phyloP scores from a whole-genome alignment of 2,113 vertebrate species.

The Rhinichthys klamathensis region DNA sequence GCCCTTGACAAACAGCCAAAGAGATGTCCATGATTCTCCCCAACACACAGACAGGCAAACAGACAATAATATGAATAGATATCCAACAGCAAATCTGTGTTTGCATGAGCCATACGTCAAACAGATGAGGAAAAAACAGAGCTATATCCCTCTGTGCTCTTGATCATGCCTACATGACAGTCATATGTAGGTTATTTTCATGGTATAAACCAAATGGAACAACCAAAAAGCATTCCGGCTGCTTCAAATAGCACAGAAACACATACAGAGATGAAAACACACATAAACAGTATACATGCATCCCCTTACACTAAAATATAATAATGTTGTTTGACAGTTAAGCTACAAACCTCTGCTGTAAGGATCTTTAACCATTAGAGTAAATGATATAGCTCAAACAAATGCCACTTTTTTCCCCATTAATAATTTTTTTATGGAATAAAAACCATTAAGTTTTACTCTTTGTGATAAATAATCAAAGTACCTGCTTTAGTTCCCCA shows the following conservation, averaged over 20 bases:
- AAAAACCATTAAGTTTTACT: background rate
- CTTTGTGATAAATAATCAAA: conserved; percentile 8
- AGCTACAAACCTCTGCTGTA: background rate
- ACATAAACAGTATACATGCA: no score
- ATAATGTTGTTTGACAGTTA: background rate
- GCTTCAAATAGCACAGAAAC: background rate
- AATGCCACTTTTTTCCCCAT: background rate
- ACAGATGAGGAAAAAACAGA: background rate
- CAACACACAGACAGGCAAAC: conserved; percentile 5
- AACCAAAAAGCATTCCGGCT: background rate
- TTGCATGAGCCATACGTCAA: conserved; percentile 3
- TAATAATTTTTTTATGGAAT: background rate
- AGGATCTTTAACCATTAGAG: background rate
- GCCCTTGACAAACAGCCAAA: conserved; percentile 15
- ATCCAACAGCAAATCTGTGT: conserved; percentile 9
- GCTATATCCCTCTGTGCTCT: background rate
- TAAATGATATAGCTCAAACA: background rate
- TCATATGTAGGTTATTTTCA: background rate
- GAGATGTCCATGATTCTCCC: conserved; percentile 12
- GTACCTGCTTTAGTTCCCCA: conserved; percentile 10
- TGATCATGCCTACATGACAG: background rate
- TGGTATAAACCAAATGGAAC: background rate
- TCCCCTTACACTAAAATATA: background rate
- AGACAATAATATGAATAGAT: background rate
- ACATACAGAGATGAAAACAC: no score